phyloP scores from a whole-genome alignment of 2,797 vertebrate genomes.

The Hybognathus amarus region DNA sequence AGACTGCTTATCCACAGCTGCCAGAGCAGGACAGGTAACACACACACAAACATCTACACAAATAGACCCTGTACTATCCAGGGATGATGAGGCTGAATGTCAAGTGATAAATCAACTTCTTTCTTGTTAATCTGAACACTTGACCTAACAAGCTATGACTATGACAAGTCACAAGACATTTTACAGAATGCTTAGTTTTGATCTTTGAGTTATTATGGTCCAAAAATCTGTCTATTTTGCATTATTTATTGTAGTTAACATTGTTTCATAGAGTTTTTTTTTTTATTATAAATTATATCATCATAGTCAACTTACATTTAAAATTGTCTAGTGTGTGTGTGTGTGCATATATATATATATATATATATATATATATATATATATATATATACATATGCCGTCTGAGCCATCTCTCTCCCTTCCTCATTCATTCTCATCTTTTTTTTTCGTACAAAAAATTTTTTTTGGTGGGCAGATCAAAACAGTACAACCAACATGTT shows the following conservation, averaged over 20 bases:
- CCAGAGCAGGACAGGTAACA: conserved; percentile 86
- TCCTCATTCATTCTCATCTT: too few species aligned
- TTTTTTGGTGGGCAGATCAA: too few species aligned
- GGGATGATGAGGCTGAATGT: background rate
- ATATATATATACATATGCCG: too few species aligned
- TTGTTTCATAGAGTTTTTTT: background rate
- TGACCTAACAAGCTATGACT: background rate
- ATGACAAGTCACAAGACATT: conserved; percentile 13
- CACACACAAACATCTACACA: background rate
- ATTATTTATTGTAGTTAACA: background rate
- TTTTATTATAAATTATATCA: background rate
- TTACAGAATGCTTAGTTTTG: background rate
- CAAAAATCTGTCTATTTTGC: background rate
- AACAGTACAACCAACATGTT: too few species aligned
- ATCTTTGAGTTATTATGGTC: too few species aligned
- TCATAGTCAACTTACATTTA: background rate
- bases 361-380: background rate
- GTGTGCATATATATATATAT: too few species aligned
- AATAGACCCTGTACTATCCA: background rate
- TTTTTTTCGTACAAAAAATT: too few species aligned
- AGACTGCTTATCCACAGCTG: conserved; percentile 79
- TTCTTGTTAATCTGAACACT: background rate
- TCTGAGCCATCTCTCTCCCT: too few species aligned
- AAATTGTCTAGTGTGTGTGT: background rate
- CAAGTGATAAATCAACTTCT: background rate